Conservation (phyloP, 2,113 vertebrate genomes). For the Phaethon lepturus region DNA sequence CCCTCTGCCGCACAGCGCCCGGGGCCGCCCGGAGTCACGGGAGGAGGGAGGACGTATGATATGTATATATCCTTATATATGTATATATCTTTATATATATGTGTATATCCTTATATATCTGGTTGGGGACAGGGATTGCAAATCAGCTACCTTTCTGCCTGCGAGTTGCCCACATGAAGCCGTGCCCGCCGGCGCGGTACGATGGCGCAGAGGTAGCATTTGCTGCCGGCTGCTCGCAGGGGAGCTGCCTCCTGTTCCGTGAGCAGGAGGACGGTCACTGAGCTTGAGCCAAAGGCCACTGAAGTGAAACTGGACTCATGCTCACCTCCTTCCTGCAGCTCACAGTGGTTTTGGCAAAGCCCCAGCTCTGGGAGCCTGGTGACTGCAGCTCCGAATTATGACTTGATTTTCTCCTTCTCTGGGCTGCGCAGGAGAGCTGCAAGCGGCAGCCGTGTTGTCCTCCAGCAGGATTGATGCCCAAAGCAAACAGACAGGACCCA, state of each 20-base stretch:
- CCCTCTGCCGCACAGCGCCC: neutral
- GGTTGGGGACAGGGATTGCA: neutral
- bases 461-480: neutral
- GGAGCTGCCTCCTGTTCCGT: neutral
- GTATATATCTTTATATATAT: fast-evolving
- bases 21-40: fast-evolving
- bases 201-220: neutral
- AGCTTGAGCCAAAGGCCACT: neutral
- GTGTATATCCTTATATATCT: no score
- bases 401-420: conserved; percentile 18
- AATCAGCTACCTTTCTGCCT: neutral
- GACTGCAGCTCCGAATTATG: conserved; percentile 37
- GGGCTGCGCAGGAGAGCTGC: neutral
- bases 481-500: neutral
- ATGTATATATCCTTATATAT: fast-evolving
- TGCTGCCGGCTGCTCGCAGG: neutral
- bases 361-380: conserved; percentile 22
- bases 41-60: neutral
- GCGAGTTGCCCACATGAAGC: neutral
- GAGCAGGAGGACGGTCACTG: neutral
- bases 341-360: neutral
- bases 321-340: neutral
- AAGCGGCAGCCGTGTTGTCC: neutral
- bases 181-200: neutral
- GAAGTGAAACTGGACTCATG: neutral